Base-by-base conservation (phyloP, 2,888 invertebrate species). In the Cheilosia grossa region DNA sequence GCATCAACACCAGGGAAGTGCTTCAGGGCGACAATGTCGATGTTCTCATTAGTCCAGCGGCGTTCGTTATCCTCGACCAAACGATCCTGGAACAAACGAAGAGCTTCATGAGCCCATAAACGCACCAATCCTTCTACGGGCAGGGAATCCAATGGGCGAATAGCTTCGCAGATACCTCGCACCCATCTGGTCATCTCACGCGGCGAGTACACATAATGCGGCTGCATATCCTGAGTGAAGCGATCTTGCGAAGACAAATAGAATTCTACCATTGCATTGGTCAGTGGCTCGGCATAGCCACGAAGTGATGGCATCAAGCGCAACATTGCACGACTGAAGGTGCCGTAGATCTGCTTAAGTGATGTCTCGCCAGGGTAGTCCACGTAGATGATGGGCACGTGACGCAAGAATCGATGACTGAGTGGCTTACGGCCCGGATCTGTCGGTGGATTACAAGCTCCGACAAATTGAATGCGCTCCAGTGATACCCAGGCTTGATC, bases 221-320 rank as follows among this genome's bases (percentile, higher is more conserved):
- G 99, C 92, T 99, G 99, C 98, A 99, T 99, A 92, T 99, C 99
- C 92, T 99, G 99, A 0, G 99, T 99, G 92, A 99, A 99, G 69
- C 96, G 94, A 91, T 99, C 99, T 93, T 99, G 99, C 5, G 99
- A 99, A 6, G 96, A 95, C 69, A 99, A 94, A 93, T 99, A 99
- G 91, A 99, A 97, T 90, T 98, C 98, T 13, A 99, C 99, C 99
- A 99, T 99, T 2, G 99, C 99, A 90, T 97, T 97, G 1, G 99
- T 99, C 51, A 99, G 93, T 1, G 99, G 98, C 90, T 99, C 99
- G 0, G 99, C 97, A 91, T 97, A 98, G 2, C 98, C 96, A 87
- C 97, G 95, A 69, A 99, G 93, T 0, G 97, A 94, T 0, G 99
- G 98, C 89, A 98, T 97, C 91, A 99, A 94, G 74, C 99, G 95